Evolutionary conservation across 2,797 vertebrate species (phyloP), one percentile per base, ranked within the genome.

Genomic region (Leptatherina wallacei): DNA sequence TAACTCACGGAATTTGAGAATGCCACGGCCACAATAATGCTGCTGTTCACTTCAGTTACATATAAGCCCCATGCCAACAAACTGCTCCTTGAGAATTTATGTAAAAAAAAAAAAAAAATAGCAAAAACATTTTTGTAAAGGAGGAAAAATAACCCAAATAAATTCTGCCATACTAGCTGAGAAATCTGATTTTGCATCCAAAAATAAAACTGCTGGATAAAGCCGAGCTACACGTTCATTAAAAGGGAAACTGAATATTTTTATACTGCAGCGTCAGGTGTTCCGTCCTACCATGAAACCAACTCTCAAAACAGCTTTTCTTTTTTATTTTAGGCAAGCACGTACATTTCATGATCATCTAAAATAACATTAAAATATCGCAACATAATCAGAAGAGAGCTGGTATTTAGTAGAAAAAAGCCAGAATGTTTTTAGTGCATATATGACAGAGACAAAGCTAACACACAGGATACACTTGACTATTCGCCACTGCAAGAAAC

Each of bases 1-100:
- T 84, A 85, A 91, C 89, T 88, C 85, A 75, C 71, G 85, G 78
- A 91, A 88, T 91, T 79, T 82, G 82, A 91, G 86, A 94, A 92
- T 85, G 85, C 89, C 88, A 90, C 73, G 36, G 85, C 74, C 83
- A 85, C 78, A 81, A 72, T 80, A 86, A 89, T 77, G 78, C 78
- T 29, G 71, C 84, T 85, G 89, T 91, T 86, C 78, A 87, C 73
- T 85, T 73, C 59, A 86, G 82, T 72, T 77, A 68, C n/a, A 58
- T 61, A 52, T 71, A 47, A 85, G 71, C 76, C 59, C 61, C 14
- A 24, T 56, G 80, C 86, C 90, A 90, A 77, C 81, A 68, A 68
- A 65, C 2, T 36, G 72, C 68, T 87, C 88, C 89, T 71, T 42
- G 52, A 86, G 65, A 80, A 77, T 88, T 79, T 69, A 71, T 77